These are phyloP conservation scores for Poeciliopsis turneri DNA, from an alignment of 2,797 vertebrate genomes.

Conservation along the genomic window DNA sequence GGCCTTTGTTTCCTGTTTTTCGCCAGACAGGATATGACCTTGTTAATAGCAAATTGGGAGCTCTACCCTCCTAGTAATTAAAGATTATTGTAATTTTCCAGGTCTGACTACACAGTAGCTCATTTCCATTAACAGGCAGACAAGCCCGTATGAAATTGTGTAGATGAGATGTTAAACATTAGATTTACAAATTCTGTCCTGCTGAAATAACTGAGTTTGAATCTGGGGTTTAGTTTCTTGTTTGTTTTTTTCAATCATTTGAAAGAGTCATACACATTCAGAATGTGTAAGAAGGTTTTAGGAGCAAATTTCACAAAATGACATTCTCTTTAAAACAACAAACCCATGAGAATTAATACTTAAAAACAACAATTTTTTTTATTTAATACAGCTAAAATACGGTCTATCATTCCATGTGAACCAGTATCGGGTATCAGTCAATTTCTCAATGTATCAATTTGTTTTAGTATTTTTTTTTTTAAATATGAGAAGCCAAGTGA, in stretches of 20 bases:
- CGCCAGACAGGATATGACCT: slow-evolving; percentile 59
- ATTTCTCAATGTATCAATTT: not conserved
- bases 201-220: slow-evolving; percentile 37
- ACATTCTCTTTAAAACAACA: not conserved
- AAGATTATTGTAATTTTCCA: slow-evolving; percentile 48
- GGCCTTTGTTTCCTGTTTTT: slow-evolving; percentile 53
- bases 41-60: slow-evolving; percentile 54
- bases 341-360: not conserved
- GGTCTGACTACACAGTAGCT: slow-evolving; percentile 40
- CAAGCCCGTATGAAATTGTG: slow-evolving; percentile 37
- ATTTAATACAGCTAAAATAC: not conserved
- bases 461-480: not conserved
- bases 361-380: not conserved
- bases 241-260: not conserved
- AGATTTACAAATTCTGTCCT: slow-evolving; percentile 51
- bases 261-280: not conserved
- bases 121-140: slow-evolving; percentile 20
- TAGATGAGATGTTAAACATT: slow-evolving; percentile 48
- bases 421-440: no score
- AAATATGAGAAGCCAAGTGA: not conserved
- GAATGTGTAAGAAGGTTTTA: not conserved
- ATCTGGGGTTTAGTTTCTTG: not conserved
- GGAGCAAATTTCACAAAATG: not conserved
- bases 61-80: slow-evolving; percentile 38
- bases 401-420: not conserved